Evolutionary conservation across 2,113 vertebrate genomes (phyloP).

Genomic region (Amphilophus citrinellus): DNA sequence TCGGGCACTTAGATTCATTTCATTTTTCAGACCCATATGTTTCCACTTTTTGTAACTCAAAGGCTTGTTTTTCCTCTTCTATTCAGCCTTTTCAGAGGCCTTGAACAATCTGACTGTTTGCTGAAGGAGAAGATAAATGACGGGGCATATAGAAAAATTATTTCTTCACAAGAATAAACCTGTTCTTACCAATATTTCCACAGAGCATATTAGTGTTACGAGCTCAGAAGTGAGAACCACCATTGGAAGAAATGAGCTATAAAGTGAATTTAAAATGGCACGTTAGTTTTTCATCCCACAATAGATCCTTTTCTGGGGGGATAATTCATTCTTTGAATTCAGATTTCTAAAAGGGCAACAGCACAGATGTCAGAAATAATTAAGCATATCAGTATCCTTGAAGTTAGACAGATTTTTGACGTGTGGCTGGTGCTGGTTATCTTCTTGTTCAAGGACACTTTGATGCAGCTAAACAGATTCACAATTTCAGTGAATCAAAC

Average conservation of each 20-base stretch:
- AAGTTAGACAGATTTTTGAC: neutral
- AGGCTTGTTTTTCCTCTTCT: too few relatives aligned
- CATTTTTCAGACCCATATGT: too few relatives aligned
- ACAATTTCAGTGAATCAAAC: conserved; percentile 36
- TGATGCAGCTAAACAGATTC: conserved; percentile 3
- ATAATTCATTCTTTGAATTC: neutral
- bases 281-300: neutral
- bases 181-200: neutral
- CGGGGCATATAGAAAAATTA: neutral
- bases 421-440: conserved; percentile 1
- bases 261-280: neutral
- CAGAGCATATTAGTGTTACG: neutral
- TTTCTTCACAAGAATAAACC: neutral
- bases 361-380: neutral
- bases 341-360: neutral
- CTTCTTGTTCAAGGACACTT: conserved; percentile 50
- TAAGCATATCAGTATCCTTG: neutral
- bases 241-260: neutral
- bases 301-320: neutral
- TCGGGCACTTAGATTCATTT: too few relatives aligned
- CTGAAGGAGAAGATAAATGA: neutral
- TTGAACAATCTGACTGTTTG: neutral
- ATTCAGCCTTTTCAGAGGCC: neutral
- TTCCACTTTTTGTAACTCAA: too few relatives aligned
- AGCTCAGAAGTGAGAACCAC: neutral